Evolutionary conservation across 2,888 invertebrate genomes (phyloP), one percentile per base, ranked within the genome.

Genomic region (Linnaemya vulpina): DNA sequence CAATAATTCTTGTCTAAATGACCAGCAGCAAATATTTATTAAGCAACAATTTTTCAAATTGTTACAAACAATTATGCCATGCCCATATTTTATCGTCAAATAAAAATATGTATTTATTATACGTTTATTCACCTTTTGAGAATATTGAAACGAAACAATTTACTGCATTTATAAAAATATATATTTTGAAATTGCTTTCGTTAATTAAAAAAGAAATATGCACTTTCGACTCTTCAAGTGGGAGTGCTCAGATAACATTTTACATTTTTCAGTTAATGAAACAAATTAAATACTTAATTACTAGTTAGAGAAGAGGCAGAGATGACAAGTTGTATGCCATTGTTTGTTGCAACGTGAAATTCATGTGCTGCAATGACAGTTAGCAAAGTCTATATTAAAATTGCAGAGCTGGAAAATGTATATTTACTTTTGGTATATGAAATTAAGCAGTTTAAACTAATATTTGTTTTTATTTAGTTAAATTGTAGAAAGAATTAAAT

Each of bases 231-330:
- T 15, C 22, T 60, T 15, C 51, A 51, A 68, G 25, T 63, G 71
- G 67, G 77, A 73, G 83, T 73, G 67, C 3, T 38, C 53, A 22
- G 11, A 40, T 35, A 51, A 43, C 15, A 63, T 73, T 77, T 77
- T 30, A 53, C n/a, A 43, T 13, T 65, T 71, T 15, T 25, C 25
- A 51, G 7, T 51, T 38, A 40, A 51, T 68, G 22, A 78, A 68
- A 68, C 51, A 30, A 46, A 25, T 63, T 51, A 15, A 53, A 79
- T 22, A 1, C 53, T 67, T 43, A 46, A 38, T 67, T 75, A 17
- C 13, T 20, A 35, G 13, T 62, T 25, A 15, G 9, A n/a, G 35
- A 63, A 46, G 20, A 7, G 35, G n/a, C n/a, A n/a, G 30, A 30
- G 5, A 30, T 30, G 2, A 30, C 5, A 30, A 30, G 5, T 30